Evolutionary conservation across 2,797 vertebrate genomes (phyloP).

Genomic region (Ctenopoma kingsleyae): DNA sequence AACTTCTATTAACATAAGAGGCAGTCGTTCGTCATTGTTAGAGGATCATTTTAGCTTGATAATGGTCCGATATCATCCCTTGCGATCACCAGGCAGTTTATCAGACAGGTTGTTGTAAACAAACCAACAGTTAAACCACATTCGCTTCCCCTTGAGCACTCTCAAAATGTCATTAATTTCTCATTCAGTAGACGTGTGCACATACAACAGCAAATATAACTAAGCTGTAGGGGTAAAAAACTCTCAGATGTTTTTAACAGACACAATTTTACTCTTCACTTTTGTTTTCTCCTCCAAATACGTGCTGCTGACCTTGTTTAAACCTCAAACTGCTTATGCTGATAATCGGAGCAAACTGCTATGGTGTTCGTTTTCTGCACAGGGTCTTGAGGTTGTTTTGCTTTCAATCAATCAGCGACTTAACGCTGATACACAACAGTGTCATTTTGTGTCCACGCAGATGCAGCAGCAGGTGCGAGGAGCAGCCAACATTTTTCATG

Average conservation of each 20-base stretch:
- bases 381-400: neutral
- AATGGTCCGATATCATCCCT: conserved; percentile 1
- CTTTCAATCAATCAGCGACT: neutral
- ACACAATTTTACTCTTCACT: neutral
- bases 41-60: conserved; percentile 12
- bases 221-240: neutral
- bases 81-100: neutral
- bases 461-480: neutral
- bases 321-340: neutral
- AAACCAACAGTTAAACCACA: neutral
- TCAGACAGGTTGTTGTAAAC: neutral
- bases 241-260: neutral
- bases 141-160: neutral
- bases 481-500: neutral
- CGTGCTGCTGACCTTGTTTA: neutral
- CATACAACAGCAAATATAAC: neutral
- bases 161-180: neutral
- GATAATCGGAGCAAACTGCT: neutral
- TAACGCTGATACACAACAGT: neutral
- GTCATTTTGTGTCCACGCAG: neutral
- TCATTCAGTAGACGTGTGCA: neutral
- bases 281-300: conserved; percentile 5
- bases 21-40: conserved; percentile 6
- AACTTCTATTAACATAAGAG: neutral
- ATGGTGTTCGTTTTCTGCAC: neutral